Conservation (phyloP, 2,888 invertebrate genomes). For the Drosophila mayaguana region DNA sequence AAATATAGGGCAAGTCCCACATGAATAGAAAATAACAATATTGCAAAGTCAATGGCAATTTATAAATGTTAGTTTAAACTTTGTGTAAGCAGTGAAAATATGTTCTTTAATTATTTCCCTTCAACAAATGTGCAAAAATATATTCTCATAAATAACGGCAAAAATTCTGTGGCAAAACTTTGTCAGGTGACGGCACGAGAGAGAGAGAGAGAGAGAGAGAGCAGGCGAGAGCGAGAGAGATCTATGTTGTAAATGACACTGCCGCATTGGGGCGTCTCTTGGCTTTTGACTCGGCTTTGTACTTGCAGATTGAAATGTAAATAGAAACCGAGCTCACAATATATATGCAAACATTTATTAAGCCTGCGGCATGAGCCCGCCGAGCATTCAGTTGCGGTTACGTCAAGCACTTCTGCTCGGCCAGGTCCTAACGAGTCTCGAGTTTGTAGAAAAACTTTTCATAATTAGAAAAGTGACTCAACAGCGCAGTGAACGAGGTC, state of each 20-base stretch:
- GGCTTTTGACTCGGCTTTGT: conserved; percentile 2
- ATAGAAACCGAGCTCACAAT: conserved; percentile 26
- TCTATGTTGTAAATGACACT: conserved; percentile 34
- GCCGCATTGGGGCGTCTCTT: conserved; percentile 18
- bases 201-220: background rate
- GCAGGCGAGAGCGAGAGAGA: background rate
- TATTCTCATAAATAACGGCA: conserved; percentile 34
- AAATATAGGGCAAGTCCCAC: conserved; percentile 13
- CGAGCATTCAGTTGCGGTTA: conserved; percentile 34
- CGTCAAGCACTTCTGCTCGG: conserved; percentile 9
- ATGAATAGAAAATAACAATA: conserved; percentile 13
- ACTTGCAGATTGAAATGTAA: conserved; percentile 47
- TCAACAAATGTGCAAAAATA: conserved; percentile 42
- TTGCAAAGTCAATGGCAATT: conserved; percentile 1
- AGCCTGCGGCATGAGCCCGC: conserved; percentile 42
- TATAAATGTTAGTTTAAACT: conserved; percentile 3
- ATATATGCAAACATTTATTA: conserved; percentile 30
- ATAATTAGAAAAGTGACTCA: conserved; percentile 5
- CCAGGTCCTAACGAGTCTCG: conserved; percentile 1
- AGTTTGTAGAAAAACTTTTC: background rate
- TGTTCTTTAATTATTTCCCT: conserved; percentile 67
- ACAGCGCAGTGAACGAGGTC: conserved; percentile 13
- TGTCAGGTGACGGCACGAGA: conserved; percentile 19
- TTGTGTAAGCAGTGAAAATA: conserved; percentile 36
- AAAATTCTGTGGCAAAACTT: conserved; percentile 33